These are phyloP conservation scores for Eilema caniola DNA, from an alignment of 2,888 invertebrate genomes.

Conservation along the genomic window DNA sequence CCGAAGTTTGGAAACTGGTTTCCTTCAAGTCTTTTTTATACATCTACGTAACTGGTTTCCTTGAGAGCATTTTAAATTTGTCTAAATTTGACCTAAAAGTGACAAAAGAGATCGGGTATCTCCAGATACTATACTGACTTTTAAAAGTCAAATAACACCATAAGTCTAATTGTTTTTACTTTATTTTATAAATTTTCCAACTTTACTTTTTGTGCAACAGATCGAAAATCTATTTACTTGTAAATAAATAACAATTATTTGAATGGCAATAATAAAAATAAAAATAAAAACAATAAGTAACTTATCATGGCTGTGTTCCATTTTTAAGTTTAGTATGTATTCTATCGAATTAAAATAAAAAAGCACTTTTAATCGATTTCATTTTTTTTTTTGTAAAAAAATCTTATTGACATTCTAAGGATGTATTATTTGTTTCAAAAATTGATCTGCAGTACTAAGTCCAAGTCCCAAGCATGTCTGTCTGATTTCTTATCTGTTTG, in stretches of 20 bases:
- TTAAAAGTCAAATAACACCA: conserved; percentile 24
- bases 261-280: conserved; percentile 1
- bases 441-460: conserved; percentile 30
- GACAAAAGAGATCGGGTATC: conserved; percentile 25
- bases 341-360: background rate
- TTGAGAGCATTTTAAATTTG: background rate
- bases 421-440: conserved; percentile 29
- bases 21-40: too few species aligned
- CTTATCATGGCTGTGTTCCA: background rate
- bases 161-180: conserved; percentile 43
- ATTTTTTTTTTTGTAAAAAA: background rate
- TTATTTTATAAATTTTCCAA: conserved; percentile 46
- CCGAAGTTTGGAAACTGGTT: too few species aligned
- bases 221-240: conserved; percentile 23
- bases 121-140: conserved; percentile 17
- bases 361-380: too few species aligned
- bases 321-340: background rate
- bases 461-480: conserved; percentile 53
- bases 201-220: conserved; percentile 38
- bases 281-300: background rate
- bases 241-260: conserved; percentile 36
- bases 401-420: background rate
- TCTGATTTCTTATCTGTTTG: conserved; percentile 64
- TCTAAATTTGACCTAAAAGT: conserved; percentile 26
- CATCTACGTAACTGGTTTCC: too few species aligned